Percentiles rank a stretch among this genome's conserved stretches.
These are phyloP conservation scores for Acanthoscelides obtectus DNA, from an alignment of 2,888 invertebrate species.

Conservation along the genomic window DNA sequence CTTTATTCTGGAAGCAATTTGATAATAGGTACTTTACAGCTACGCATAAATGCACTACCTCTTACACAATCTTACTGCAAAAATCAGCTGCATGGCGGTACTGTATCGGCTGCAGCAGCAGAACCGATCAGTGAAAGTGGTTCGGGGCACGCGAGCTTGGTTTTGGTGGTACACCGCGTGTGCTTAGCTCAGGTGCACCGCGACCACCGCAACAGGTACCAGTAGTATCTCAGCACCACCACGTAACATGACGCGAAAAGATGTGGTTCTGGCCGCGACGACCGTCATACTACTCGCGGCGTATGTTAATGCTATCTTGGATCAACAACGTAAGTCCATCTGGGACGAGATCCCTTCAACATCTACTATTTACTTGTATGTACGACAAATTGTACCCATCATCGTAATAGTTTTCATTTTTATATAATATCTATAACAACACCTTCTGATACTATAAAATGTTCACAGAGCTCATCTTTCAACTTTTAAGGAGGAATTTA, in stretches of 20 bases:
- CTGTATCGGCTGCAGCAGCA: neutral
- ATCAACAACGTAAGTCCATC: conserved; percentile 35
- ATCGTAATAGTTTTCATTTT: too few relatives aligned
- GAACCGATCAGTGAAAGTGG: neutral
- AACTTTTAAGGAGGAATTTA: too few relatives aligned
- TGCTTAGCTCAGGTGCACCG: neutral
- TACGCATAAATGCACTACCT: too few relatives aligned
- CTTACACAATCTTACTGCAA: neutral
- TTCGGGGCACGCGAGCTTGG: neutral
- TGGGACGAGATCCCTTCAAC: conserved; percentile 1
- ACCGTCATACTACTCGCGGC: neutral
- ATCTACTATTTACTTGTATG: neutral
- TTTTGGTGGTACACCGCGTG: neutral
- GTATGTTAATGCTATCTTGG: conserved; percentile 26
- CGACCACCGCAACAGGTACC: neutral
- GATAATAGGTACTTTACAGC: too few relatives aligned
- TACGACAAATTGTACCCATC: too few relatives aligned
- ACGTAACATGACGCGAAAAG: neutral
- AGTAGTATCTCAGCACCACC: neutral
- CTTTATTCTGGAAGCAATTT: too few relatives aligned
- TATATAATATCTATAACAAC: too few relatives aligned
- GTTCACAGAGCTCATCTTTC: too few relatives aligned
- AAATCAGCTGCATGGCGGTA: neutral
- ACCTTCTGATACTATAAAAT: too few relatives aligned
- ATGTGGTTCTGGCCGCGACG: neutral